phyloP scores from a whole-genome alignment of 2,888 invertebrate species.

The Podabrus alpinus region DNA sequence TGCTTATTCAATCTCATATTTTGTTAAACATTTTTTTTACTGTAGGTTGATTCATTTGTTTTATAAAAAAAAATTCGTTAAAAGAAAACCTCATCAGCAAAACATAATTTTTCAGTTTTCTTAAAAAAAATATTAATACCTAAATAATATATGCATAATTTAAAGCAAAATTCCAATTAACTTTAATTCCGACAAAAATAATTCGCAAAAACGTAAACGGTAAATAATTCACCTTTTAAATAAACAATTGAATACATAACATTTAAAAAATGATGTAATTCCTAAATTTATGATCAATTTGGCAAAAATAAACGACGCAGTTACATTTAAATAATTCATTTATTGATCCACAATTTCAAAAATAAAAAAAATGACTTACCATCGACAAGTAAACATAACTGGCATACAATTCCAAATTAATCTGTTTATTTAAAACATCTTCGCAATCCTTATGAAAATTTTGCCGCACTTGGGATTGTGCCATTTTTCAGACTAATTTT shows the following conservation, averaged over 20 bases:
- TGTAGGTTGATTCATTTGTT: no score
- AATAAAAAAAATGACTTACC: conserved; percentile 56
- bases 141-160: no score
- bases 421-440: conserved; percentile 70
- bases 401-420: conserved; percentile 74
- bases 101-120: no score
- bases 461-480: conserved; percentile 60
- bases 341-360: not conserved
- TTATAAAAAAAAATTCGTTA: no score
- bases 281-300: not conserved
- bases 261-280: not conserved
- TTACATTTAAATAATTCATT: not conserved
- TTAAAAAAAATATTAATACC: no score
- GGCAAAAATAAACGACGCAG: not conserved
- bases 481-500: conserved; percentile 43
- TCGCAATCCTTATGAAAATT: conserved; percentile 70
- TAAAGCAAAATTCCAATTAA: no score
- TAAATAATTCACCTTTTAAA: no score
- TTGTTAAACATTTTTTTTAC: no score
- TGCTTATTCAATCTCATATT: no score
- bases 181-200: no score
- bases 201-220: no score
- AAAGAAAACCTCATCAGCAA: no score
- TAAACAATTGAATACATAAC: not conserved
- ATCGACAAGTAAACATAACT: conserved; percentile 76